phyloP scores from a whole-genome alignment of 2,888 invertebrate genomes.

The Drosophila sordidula region DNA sequence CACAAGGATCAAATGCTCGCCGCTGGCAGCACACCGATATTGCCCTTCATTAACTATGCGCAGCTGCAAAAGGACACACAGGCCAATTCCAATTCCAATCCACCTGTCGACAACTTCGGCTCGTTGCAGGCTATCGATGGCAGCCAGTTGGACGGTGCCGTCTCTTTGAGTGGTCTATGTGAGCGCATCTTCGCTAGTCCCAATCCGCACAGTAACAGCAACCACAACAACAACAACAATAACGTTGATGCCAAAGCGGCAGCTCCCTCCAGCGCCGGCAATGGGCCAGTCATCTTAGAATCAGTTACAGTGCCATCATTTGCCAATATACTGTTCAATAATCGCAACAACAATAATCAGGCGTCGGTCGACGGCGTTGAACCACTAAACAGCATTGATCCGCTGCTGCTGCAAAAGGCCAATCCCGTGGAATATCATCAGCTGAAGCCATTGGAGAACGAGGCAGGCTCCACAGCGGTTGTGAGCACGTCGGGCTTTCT shows the following conservation, averaged over 20 bases:
- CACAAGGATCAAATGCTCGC: conserved; percentile 82
- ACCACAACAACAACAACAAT: conserved; percentile 41
- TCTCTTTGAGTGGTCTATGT: conserved; percentile 67
- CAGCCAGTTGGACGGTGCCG: conserved; percentile 64
- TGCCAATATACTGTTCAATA: conserved; percentile 66
- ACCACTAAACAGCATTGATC: conserved; percentile 28
- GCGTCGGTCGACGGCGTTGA: conserved; percentile 18
- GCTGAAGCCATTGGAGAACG: conserved; percentile 54
- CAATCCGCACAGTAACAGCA: conserved; percentile 58
- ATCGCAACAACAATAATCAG: conserved; percentile 18
- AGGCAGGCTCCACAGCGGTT: conserved; percentile 10
- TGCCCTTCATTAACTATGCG: conserved; percentile 56
- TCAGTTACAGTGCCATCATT: conserved; percentile 71
- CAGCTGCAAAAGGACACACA: conserved; percentile 60
- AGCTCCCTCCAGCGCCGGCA: conserved; percentile 23
- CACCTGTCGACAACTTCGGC: conserved; percentile 44
- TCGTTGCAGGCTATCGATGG: conserved; percentile 60
- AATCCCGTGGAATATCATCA: conserved; percentile 66
- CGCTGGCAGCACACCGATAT: conserved; percentile 72
- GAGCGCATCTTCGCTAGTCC: conserved; percentile 75
- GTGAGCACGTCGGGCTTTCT: conserved; percentile 58
- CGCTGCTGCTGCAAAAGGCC: conserved; percentile 36
- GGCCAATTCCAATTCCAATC: conserved; percentile 40
- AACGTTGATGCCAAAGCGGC: conserved; percentile 49
- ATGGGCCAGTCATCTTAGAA: conserved; percentile 55